These are phyloP conservation scores for Zeus faber DNA, from an alignment of 2,113 vertebrate species.

Conservation along the genomic window DNA sequence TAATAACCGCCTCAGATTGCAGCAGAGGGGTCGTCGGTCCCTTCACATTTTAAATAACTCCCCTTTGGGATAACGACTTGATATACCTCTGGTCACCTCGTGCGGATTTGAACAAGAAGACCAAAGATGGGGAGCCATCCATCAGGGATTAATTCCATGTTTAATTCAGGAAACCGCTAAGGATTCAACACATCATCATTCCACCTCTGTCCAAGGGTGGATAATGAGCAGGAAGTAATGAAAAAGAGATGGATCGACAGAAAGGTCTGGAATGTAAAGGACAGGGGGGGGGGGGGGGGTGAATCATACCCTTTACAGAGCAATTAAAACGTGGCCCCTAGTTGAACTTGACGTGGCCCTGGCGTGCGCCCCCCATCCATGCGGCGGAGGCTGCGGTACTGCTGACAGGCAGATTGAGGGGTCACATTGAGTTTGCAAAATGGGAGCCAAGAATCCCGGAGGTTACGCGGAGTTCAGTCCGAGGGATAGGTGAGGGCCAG, in stretches of 20 bases:
- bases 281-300: not conserved
- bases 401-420: constrained; percentile 12
- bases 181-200: constrained; percentile 32
- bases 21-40: no score
- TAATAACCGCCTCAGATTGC: no score
- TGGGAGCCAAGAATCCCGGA: not conserved
- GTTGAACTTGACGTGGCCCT: constrained; percentile 33
- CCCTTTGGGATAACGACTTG: no score
- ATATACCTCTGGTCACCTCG: not conserved
- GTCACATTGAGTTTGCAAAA: constrained; percentile 13
- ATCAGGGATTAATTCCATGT: not conserved
- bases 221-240: constrained; percentile 25
- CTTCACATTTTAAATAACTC: no score
- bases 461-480: no score
- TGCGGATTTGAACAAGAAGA: constrained; percentile 15
- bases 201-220: constrained; percentile 1
- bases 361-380: constrained; percentile 34
- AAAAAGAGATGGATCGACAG: not conserved
- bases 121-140: constrained; percentile 1
- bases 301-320: constrained; percentile 11
- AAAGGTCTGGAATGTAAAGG: constrained; percentile 24
- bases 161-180: constrained; percentile 39
- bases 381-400: constrained; percentile 17
- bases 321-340: constrained; percentile 37
- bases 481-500: no score